phyloP scores from a whole-genome alignment of 2,113 vertebrate species.

The Pteruthius melanotis region DNA sequence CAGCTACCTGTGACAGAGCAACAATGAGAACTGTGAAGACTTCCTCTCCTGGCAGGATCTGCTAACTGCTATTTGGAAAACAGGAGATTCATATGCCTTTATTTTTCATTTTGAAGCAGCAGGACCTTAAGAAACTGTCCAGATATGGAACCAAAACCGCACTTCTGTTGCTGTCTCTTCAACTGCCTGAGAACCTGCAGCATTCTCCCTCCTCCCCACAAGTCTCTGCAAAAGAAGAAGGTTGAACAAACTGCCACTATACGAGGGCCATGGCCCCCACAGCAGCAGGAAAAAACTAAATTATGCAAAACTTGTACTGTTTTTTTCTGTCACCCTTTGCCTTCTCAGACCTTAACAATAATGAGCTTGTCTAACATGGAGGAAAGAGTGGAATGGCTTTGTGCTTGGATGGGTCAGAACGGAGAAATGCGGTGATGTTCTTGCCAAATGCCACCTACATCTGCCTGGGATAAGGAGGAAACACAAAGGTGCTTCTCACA shows the following conservation, averaged over 20 bases:
- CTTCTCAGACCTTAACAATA: neutral
- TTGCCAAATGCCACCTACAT: neutral
- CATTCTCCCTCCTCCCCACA: neutral
- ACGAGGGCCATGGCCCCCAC: rapidly evolving
- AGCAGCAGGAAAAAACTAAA: neutral
- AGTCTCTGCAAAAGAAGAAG: neutral
- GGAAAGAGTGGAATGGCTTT: neutral
- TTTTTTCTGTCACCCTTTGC: neutral
- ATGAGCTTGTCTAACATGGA: neutral
- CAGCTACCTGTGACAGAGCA: neutral
- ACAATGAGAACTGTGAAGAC: constrained; percentile 17
- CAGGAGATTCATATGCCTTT: neutral
- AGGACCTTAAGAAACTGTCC: neutral
- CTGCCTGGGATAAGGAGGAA: neutral
- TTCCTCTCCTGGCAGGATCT: neutral
- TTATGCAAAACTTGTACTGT: neutral
- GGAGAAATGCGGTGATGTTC: neutral
- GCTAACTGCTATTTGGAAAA: constrained; percentile 6
- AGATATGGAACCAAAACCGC: neutral
- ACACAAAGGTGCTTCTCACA: neutral
- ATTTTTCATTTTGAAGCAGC: neutral
- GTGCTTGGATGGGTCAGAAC: neutral
- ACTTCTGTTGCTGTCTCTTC: neutral
- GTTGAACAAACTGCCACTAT: neutral
- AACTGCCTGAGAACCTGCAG: rapidly evolving